phyloP scores from a whole-genome alignment of 2,888 invertebrate genomes.

The Pantelozetes paolii region DNA sequence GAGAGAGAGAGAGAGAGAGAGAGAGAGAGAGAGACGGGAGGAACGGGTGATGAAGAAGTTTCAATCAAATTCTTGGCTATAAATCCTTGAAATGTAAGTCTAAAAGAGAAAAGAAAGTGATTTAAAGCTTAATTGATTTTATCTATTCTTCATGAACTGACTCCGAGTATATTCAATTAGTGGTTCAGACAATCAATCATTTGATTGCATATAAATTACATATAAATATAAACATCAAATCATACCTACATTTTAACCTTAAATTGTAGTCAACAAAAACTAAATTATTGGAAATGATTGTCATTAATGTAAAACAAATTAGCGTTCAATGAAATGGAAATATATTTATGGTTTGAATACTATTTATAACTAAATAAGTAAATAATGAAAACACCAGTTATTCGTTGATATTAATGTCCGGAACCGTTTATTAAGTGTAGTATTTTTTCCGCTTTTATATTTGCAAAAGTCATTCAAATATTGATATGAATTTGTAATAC shows the following conservation, averaged over 20 bases:
- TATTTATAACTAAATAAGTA: too few relatives aligned
- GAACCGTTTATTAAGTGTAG: constrained; percentile 30
- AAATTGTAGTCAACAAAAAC: background rate
- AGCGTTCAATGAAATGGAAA: too few relatives aligned
- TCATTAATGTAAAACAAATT: background rate
- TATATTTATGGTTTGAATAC: too few relatives aligned
- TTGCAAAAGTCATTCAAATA: constrained; percentile 27
- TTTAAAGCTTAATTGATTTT: constrained; percentile 9
- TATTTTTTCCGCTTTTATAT: constrained; percentile 22
- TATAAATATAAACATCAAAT: too few relatives aligned
- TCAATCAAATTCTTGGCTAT: constrained; percentile 10
- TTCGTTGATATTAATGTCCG: constrained; percentile 4
- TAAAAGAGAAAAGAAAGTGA: constrained; percentile 7
- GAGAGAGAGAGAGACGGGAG: constrained; percentile 7
- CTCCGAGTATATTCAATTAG: too few relatives aligned
- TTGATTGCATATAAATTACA: too few relatives aligned
- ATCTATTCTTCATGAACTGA: constrained; percentile 11
- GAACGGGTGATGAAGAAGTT: too few relatives aligned
- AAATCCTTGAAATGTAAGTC: constrained; percentile 23
- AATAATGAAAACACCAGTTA: background rate
- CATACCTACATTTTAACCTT: too few relatives aligned
- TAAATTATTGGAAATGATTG: background rate
- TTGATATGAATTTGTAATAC: constrained; percentile 11
- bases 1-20: constrained; percentile 21
- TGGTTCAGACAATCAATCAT: too few relatives aligned